Base-by-base conservation (phyloP, 1,140 invertebrate species). In the Formica selysi region DNA sequence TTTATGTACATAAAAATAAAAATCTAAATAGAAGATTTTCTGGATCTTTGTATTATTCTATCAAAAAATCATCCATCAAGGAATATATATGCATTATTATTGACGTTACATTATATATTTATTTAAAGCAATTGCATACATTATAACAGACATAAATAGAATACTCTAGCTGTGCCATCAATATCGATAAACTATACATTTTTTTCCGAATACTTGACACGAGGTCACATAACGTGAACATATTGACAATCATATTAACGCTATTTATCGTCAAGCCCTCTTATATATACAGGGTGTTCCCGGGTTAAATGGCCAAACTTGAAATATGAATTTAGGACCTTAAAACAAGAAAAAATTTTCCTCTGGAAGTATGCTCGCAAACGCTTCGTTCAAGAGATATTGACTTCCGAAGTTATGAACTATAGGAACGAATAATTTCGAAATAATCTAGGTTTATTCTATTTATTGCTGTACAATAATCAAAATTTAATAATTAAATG, bases 111-210 rank as follows among this genome's bases (percentile, higher is more conserved):
- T 90, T 59, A 59, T 91, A 87, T 91, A 88, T 93, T 93, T 93
- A 93, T 93, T 93, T 91, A 88, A 93, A 93, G 91, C 92, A 89
- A 93, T 91, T 88, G 91, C 91, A 93, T 92, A 92, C 89, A 92
- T 90, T 89, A 67, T 92, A 92, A 92, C 91, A 93, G 91, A 92
- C 87, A 92, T 92, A 92, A 90, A 93, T 88, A 85, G 87, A 68
- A 57, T 91, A 90, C 87, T 89, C 88, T 92, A 90, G 83, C 74
- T 87, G 88, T 88, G 88, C 91, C 78, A 88, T 81, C 85, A 88
- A 90, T 88, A 54, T 83, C 61, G 79, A 89, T 91, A 88, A 79
- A 91, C 78, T 91, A 91, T 91, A 90, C 85, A 90, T 89, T 84
- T 62, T 22, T 84, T 79, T 89, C 76, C 57, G 87, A 90, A 84